Percentiles rank a stretch among this genome's conserved stretches.
Conservation (phyloP, 2,113 vertebrate species). For the Leptobrachium ailaonicum region DNA sequence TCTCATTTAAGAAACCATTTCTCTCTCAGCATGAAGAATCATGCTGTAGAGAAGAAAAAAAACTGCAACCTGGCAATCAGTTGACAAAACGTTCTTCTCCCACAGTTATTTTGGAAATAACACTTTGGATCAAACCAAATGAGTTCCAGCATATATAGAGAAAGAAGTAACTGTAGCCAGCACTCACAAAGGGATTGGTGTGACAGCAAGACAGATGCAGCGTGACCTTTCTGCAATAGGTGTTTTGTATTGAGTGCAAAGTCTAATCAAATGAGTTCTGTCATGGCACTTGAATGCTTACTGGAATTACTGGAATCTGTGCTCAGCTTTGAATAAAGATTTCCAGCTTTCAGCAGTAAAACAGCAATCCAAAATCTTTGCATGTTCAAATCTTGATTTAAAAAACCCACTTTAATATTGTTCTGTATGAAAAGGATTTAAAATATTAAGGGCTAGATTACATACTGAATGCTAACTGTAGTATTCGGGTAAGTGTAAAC, state of each 20-base stretch:
- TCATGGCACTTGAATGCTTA: slow-evolving; percentile 43
- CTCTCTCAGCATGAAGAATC: slow-evolving; percentile 3
- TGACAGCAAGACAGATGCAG: slow-evolving; percentile 48
- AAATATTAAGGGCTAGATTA: too few species aligned
- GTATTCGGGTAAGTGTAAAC: too few species aligned
- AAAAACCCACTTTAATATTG: neutral
- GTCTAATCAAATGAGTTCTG: slow-evolving; percentile 52
- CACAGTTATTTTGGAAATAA: slow-evolving; percentile 55
- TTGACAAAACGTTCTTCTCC: slow-evolving; percentile 49
- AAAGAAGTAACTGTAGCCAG: slow-evolving; percentile 48
- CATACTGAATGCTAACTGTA: too few species aligned
- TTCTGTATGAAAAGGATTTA: too few species aligned
- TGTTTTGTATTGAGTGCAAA: slow-evolving; percentile 48
- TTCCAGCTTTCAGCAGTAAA: slow-evolving; percentile 10
- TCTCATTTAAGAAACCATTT: slow-evolving; percentile 35
- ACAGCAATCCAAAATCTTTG: slow-evolving; percentile 12
- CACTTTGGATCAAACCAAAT: slow-evolving; percentile 53
- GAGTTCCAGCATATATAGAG: slow-evolving; percentile 57
- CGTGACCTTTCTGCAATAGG: slow-evolving; percentile 38
- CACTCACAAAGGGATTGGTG: slow-evolving; percentile 49
- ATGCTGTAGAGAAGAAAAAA: slow-evolving; percentile 23
- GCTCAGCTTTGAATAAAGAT: slow-evolving; percentile 45
- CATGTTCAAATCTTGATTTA: slow-evolving; percentile 4
- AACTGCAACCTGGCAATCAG: slow-evolving; percentile 29
- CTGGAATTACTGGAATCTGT: slow-evolving; percentile 48